phyloP scores from a whole-genome alignment of 2,113 vertebrate species.

The Hiodon tergisus region DNA sequence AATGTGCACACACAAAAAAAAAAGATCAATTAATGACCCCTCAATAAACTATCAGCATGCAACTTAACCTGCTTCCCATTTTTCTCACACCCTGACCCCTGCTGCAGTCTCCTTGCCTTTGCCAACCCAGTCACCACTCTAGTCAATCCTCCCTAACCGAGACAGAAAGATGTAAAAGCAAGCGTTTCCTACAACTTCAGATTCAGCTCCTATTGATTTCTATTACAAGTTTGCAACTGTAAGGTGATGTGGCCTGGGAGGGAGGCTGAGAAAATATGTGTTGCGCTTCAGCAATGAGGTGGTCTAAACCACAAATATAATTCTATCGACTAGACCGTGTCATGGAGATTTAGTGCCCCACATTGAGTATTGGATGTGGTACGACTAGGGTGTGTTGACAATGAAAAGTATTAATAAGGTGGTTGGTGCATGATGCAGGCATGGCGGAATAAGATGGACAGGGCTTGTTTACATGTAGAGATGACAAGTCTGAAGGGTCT shows the following conservation, averaged over 20 bases:
- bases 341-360: too few relatives aligned
- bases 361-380: not conserved
- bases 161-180: not conserved
- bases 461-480: not conserved
- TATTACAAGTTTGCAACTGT: too few relatives aligned
- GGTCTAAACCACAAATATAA: too few relatives aligned
- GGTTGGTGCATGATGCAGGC: not conserved
- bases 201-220: too few relatives aligned
- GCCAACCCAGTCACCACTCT: not conserved
- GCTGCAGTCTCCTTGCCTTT: not conserved
- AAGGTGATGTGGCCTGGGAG: too few relatives aligned
- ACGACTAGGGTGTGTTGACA: not conserved
- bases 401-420: not conserved
- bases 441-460: not conserved
- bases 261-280: too few relatives aligned
- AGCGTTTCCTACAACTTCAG: not conserved
- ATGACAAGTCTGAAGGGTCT: conserved; percentile 17
- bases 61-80: not conserved
- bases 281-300: too few relatives aligned
- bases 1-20: conserved; percentile 16
- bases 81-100: not conserved
- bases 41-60: not conserved
- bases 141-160: not conserved
- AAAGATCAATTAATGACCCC: not conserved
- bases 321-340: too few relatives aligned